Conservation (phyloP, 2,113 vertebrate species). For the Felis catus region F.catus_Fca126_mat1.0 CM031413.1:4370001-4370500, state of each 20-base stretch:
- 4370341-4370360: too few species aligned
- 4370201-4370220: neutral
- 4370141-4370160: fast-evolving
- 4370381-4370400: neutral
- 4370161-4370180: neutral
- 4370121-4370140: fast-evolving
- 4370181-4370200: neutral
- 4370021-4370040: neutral
- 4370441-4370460: neutral
- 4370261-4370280: neutral
- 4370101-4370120: neutral
- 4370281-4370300: neutral
- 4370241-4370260: neutral
- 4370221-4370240: neutral
- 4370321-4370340: neutral
- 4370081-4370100: neutral
- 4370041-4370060: neutral
- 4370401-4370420: neutral
- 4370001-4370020: neutral
- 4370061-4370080: neutral
- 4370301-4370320: neutral
- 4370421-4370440: neutral
- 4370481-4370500: neutral
- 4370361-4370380: neutral
- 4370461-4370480: neutral